Conservation (phyloP, 1,140 invertebrate species). For the Hermatobates lingyangjiaoensis region DNA sequence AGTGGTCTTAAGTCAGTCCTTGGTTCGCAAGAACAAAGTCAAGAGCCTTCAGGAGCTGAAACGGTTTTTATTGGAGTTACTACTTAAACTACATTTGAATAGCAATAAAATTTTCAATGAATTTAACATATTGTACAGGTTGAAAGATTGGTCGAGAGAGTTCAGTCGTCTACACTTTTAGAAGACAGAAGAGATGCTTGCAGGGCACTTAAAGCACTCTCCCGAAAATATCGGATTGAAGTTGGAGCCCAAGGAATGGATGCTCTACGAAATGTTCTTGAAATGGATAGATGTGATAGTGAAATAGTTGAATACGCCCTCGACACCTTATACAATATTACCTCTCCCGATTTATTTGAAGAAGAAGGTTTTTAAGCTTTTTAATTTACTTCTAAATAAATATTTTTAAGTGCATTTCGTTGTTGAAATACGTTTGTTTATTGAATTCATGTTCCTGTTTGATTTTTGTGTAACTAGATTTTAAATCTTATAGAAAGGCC, state of each 20-base stretch:
- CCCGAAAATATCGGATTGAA: conserved; percentile 80
- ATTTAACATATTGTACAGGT: conserved; percentile 37
- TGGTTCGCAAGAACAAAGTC: conserved; percentile 51
- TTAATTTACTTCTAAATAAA: neutral
- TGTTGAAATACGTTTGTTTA: neutral
- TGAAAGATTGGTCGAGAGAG: conserved; percentile 76
- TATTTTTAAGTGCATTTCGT: neutral
- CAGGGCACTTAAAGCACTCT: conserved; percentile 80
- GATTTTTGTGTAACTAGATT: conserved; percentile 1
- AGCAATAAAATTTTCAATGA: neutral
- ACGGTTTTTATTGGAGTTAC: conserved; percentile 38
- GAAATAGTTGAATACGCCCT: conserved; percentile 84
- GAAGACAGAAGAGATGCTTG: conserved; percentile 94
- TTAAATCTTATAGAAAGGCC: conserved; percentile 18
- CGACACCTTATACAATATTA: conserved; percentile 81
- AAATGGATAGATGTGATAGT: conserved; percentile 64
- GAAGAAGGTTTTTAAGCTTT: conserved; percentile 43
- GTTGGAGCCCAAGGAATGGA: conserved; percentile 92
- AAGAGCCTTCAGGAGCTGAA: conserved; percentile 55
- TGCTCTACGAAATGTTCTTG: conserved; percentile 53
- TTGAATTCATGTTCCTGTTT: neutral
- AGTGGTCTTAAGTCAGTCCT: conserved; percentile 36
- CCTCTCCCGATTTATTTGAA: conserved; percentile 61
- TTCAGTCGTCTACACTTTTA: conserved; percentile 76
- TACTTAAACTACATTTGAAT: neutral